phyloP scores from a whole-genome alignment of 53 echinoderm and acorn worm species.

The Hippasteria phrygiana region DNA sequence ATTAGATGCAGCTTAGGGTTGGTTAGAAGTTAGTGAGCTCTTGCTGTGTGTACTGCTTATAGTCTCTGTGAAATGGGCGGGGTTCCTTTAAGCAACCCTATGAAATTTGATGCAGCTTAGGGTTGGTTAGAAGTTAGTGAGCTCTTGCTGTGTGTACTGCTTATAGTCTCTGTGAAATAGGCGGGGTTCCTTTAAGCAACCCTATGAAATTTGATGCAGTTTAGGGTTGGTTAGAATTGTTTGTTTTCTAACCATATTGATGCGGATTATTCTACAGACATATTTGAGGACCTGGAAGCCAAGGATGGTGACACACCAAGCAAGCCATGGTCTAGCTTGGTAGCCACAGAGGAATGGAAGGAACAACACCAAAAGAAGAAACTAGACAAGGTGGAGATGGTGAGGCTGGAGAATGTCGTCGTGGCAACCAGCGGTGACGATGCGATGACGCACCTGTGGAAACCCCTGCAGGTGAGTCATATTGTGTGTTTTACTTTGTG shows the following conservation, averaged over 20 bases:
- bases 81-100: too few species aligned
- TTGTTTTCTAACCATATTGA: background rate
- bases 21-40: too few species aligned
- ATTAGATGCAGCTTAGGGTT: too few species aligned
- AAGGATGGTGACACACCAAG: constrained; percentile 1
- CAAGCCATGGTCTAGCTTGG: constrained; percentile 75
- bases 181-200: too few species aligned
- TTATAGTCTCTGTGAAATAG: too few species aligned
- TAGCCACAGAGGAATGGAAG: constrained; percentile 85
- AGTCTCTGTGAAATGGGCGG: too few species aligned
- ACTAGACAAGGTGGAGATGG: constrained; percentile 84
- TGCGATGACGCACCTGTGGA: constrained; percentile 90
- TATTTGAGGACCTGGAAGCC: constrained; percentile 31
- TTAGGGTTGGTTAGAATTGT: background rate
- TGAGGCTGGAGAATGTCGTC: constrained; percentile 88
- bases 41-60: too few species aligned
- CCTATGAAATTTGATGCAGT: too few species aligned
- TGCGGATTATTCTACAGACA: background rate
- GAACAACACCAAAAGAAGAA: constrained; percentile 86
- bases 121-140: too few species aligned
- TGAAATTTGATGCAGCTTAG: too few species aligned
- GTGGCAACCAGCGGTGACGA: constrained; percentile 90
- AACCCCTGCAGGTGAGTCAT: constrained; percentile 86
- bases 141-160: too few species aligned
- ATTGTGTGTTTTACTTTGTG: background rate